Conservation (phyloP, 35 echinoderm and acorn worm genomes). For the Ophiothrix spiculata region DNA sequence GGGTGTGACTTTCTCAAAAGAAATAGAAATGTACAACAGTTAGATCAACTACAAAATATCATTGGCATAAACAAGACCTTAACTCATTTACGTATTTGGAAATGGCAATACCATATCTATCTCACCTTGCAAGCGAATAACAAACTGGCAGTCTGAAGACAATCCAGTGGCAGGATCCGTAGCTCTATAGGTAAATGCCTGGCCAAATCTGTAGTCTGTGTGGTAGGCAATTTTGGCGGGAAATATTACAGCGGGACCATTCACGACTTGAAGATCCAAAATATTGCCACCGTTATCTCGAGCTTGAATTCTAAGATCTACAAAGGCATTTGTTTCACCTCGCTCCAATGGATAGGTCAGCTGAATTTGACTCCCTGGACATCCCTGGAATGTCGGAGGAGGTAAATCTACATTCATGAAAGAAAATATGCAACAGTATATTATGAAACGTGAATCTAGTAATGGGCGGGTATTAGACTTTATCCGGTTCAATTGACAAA, state of each 20-base stretch:
- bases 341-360: conserved; percentile 11
- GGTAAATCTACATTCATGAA: no score
- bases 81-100: no score
- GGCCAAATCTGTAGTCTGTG: conserved; percentile 25
- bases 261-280: background rate
- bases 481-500: no score
- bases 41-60: no score
- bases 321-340: background rate
- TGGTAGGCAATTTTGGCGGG: conserved; percentile 23
- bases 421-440: no score
- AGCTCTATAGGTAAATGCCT: conserved; percentile 14
- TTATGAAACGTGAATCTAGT: no score
- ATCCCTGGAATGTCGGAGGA: conserved; percentile 33
- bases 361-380: conserved; percentile 18
- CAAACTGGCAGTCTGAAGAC: conserved; percentile 15
- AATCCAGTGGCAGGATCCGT: background rate
- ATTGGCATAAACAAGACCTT: no score
- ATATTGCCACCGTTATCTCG: background rate
- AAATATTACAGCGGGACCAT: conserved; percentile 24
- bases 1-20: no score
- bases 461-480: no score
- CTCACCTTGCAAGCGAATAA: conserved; percentile 26
- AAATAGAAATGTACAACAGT: no score
- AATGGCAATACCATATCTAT: no score
- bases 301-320: conserved; percentile 25